A percentile compares a stretch with the other conserved stretches of the same genome.
These are phyloP conservation scores for Mycteria americana DNA, from an alignment of 2,797 vertebrate species.

Conservation along the genomic window DNA sequence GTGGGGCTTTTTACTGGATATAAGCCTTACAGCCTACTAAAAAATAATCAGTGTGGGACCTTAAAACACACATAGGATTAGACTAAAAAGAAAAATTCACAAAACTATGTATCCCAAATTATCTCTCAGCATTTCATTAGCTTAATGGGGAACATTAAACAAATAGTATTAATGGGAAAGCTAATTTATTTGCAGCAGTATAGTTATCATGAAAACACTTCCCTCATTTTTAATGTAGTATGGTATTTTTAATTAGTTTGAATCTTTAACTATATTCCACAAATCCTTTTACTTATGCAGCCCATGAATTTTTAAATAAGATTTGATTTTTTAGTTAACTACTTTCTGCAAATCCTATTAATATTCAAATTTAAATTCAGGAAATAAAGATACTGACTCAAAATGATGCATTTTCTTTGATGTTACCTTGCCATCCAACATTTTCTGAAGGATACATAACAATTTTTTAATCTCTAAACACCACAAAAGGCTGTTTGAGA, in stretches of 20 bases:
- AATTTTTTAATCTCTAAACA: conserved; percentile 5
- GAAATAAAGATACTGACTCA: conserved; percentile 28
- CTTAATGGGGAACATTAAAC: conserved; percentile 28
- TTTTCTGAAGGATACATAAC: background rate
- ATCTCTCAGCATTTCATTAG: conserved; percentile 25
- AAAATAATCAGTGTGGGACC: background rate
- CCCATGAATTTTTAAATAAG: conserved; percentile 64
- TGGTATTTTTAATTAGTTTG: conserved; percentile 43
- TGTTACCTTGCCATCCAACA: background rate
- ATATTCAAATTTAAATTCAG: conserved; percentile 63
- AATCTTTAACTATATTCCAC: conserved; percentile 9
- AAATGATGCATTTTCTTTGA: conserved; percentile 35
- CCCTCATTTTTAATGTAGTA: conserved; percentile 7
- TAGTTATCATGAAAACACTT: background rate
- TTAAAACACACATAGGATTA: conserved; percentile 7
- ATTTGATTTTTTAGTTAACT: conserved; percentile 46
- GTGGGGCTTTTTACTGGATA: background rate
- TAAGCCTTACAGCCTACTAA: background rate
- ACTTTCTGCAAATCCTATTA: conserved; percentile 48
- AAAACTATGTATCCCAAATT: background rate
- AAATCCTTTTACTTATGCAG: conserved; percentile 37
- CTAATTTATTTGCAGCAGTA: conserved; percentile 31
- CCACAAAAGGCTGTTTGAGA: background rate
- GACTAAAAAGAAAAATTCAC: background rate
- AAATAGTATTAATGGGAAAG: conserved; percentile 18